Percentiles rank a stretch among this genome's conserved stretches.
Evolutionary conservation across 1,140 invertebrate genomes (phyloP).

Genomic region (Eriosoma lanigerum): DNA sequence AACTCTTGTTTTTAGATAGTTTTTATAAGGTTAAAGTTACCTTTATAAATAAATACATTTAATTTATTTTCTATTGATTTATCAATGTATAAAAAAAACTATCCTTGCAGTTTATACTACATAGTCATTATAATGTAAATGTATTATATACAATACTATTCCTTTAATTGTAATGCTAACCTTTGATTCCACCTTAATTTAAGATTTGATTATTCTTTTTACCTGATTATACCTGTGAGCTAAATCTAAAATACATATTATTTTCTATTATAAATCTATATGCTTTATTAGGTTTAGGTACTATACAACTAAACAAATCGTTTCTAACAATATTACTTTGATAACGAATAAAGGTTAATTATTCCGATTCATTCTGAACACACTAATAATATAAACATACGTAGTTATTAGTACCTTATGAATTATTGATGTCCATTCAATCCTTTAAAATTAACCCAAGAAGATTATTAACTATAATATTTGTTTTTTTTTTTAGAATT

Average conservation of each 20-base stretch:
- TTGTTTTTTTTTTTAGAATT: not conserved
- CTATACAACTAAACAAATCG: not conserved
- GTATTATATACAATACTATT: too few relatives aligned
- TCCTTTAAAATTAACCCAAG: not conserved
- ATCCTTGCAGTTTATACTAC: too few relatives aligned
- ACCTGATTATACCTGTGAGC: slow-evolving; percentile 7
- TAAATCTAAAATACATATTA: slow-evolving; percentile 11
- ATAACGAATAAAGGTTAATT: slow-evolving; percentile 1
- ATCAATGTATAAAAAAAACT: too few relatives aligned
- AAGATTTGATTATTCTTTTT: not conserved
- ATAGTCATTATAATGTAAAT: too few relatives aligned
- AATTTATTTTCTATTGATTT: too few relatives aligned
- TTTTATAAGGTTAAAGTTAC: too few relatives aligned
- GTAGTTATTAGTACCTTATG: not conserved
- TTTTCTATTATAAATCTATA: not conserved
- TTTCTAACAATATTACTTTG: not conserved
- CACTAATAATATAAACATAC: not conserved
- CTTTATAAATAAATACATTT: too few relatives aligned
- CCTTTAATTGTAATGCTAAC: slow-evolving; percentile 7
- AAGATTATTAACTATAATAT: not conserved
- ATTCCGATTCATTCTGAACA: not conserved
- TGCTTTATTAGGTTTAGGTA: not conserved
- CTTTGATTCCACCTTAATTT: not conserved
- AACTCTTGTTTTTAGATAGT: too few relatives aligned
- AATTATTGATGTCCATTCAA: slow-evolving; percentile 13